Percentiles rank a stretch among this genome's conserved stretches.
These are phyloP conservation scores for Patella depressa DNA, from an alignment of 2,888 invertebrate genomes.

Conservation along the genomic window DNA sequence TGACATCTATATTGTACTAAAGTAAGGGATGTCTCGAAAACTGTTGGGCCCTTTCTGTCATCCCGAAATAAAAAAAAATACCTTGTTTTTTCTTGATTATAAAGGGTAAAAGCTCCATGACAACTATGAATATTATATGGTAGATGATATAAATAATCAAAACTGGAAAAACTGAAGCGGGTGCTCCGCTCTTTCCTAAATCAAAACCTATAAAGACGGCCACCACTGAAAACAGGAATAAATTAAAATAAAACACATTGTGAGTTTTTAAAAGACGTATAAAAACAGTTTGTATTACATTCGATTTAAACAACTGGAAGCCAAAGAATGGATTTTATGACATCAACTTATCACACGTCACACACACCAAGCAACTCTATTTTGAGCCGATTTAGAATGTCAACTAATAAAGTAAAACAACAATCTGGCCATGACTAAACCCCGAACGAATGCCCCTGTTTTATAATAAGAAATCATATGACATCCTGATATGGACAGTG, in stretches of 20 bases:
- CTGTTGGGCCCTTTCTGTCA: too few species aligned
- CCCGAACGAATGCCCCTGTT: too few species aligned
- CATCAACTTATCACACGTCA: not conserved
- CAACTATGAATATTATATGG: slow-evolving; percentile 2
- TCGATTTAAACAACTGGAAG: not conserved
- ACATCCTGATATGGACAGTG: too few species aligned
- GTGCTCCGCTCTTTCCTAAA: slow-evolving; percentile 13
- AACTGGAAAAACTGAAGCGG: not conserved
- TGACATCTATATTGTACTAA: too few species aligned
- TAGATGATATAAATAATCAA: slow-evolving; percentile 18
- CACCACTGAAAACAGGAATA: slow-evolving; percentile 15
- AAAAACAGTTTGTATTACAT: not conserved
- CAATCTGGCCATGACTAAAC: too few species aligned
- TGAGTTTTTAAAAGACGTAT: not conserved
- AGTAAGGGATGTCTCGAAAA: too few species aligned
- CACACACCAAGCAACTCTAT: too few species aligned
- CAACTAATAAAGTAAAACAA: too few species aligned
- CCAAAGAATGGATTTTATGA: not conserved
- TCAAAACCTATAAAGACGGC: slow-evolving; percentile 24
- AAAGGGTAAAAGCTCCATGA: slow-evolving; percentile 18
- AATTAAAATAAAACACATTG: too few species aligned
- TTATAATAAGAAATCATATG: too few species aligned
- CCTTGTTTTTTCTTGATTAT: slow-evolving; percentile 14
- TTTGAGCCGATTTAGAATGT: too few species aligned
- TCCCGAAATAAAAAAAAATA: not conserved